Evolutionary conservation across 2,113 vertebrate genomes (phyloP).

Genomic region (Thamnophis sirtalis): DNA sequence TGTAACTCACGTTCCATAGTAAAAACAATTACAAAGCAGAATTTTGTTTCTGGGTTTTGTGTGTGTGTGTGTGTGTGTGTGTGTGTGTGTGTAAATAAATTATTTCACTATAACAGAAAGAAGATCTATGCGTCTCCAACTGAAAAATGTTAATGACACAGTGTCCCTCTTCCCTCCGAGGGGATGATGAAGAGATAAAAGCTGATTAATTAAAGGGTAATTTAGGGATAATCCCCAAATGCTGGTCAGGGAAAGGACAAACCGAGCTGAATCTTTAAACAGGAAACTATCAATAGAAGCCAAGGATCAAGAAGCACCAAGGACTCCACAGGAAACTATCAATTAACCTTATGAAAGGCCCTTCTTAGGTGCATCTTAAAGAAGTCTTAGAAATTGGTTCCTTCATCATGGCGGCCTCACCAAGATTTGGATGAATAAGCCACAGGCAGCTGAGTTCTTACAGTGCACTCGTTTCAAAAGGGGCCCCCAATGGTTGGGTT

Average conservation of each 20-base stretch:
- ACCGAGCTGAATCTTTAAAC: neutral
- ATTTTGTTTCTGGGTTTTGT: neutral
- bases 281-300: neutral
- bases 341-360: neutral
- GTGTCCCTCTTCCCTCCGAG: neutral
- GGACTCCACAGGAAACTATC: neutral
- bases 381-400: neutral
- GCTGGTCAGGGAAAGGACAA: neutral
- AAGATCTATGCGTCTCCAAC: neutral
- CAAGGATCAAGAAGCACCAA: neutral
- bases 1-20: neutral
- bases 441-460: neutral
- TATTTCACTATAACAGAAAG: neutral
- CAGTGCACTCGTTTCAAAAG: neutral
- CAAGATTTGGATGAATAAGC: neutral
- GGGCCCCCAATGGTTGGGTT: neutral
- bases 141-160: neutral
- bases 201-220: neutral
- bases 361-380: neutral
- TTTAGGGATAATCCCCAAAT: neutral
- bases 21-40: neutral
- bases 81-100: neutral
- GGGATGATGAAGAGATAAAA: neutral
- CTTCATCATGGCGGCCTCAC: neutral
- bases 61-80: too few relatives aligned